Conservation (phyloP, 2,797 vertebrate species). For the Bradypodion ventrale region DNA sequence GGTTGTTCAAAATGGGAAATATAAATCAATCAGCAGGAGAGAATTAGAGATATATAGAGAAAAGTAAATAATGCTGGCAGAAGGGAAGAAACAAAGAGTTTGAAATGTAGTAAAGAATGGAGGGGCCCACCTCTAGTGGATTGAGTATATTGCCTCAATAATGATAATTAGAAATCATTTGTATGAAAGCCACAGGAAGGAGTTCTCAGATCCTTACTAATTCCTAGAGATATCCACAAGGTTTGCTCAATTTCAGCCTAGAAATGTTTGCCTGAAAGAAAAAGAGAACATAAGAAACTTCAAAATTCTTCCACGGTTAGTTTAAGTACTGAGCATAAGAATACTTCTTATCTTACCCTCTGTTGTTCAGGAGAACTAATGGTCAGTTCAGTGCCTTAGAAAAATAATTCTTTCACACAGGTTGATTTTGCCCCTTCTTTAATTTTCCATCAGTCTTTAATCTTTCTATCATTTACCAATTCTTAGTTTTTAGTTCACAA, state of each 20-base stretch:
- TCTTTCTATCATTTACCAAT: not conserved
- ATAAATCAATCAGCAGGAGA: conserved; percentile 24
- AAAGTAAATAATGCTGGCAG: not conserved
- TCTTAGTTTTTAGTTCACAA: not conserved
- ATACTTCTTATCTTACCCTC: not conserved
- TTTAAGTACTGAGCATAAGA: not conserved
- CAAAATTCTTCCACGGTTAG: not conserved
- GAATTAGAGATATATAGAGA: conserved; percentile 10
- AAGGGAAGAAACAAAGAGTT: conserved; percentile 14
- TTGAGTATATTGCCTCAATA: not conserved
- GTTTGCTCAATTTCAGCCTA: not conserved
- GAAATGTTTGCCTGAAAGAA: not conserved
- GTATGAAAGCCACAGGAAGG: not conserved
- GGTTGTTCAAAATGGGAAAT: conserved; percentile 36
- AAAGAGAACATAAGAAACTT: not conserved
- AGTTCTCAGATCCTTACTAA: not conserved
- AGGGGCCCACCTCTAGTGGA: not conserved
- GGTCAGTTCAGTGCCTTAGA: not conserved
- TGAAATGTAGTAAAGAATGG: not conserved
- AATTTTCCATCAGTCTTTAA: not conserved
- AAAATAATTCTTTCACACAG: too few species aligned
- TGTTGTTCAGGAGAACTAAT: too few species aligned
- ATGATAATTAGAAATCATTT: not conserved
- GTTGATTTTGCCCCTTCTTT: too few species aligned
- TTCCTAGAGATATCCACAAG: not conserved